These are phyloP conservation scores for Chaitophorus viminalis DNA, from an alignment of 2,888 invertebrate genomes.

Conservation along the genomic window DNA sequence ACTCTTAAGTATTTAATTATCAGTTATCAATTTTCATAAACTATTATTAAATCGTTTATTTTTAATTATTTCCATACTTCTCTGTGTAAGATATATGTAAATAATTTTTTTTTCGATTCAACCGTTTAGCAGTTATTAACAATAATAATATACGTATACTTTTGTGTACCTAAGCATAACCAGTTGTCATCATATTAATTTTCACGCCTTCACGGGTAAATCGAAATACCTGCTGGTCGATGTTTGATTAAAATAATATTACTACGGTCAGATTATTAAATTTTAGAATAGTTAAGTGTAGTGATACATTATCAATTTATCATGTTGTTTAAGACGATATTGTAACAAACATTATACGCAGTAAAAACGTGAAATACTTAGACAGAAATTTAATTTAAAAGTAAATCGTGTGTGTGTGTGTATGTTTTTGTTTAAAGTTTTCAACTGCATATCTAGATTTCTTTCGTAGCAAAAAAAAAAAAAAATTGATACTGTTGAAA, in stretches of 20 bases:
- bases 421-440: too few species aligned
- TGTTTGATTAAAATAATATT: too few species aligned
- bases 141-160: not conserved
- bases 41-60: conserved; percentile 1
- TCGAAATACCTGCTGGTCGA: too few species aligned
- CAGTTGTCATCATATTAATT: too few species aligned
- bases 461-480: too few species aligned
- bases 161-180: too few species aligned
- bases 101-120: not conserved
- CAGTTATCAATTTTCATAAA: not conserved
- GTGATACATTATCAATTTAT: not conserved
- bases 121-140: not conserved
- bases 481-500: too few species aligned
- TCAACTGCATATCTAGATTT: too few species aligned
- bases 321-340: not conserved
- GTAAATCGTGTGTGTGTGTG: too few species aligned
- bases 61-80: not conserved
- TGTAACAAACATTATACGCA: not conserved
- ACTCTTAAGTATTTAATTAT: not conserved
- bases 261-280: not conserved
- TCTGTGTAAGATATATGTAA: not conserved
- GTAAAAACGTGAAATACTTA: not conserved
- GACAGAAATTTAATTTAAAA: not conserved
- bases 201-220: too few species aligned
- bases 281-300: not conserved